These are phyloP conservation scores for Chaetura pelagica DNA, from an alignment of 2,113 vertebrate species.

Conservation along the genomic window DNA sequence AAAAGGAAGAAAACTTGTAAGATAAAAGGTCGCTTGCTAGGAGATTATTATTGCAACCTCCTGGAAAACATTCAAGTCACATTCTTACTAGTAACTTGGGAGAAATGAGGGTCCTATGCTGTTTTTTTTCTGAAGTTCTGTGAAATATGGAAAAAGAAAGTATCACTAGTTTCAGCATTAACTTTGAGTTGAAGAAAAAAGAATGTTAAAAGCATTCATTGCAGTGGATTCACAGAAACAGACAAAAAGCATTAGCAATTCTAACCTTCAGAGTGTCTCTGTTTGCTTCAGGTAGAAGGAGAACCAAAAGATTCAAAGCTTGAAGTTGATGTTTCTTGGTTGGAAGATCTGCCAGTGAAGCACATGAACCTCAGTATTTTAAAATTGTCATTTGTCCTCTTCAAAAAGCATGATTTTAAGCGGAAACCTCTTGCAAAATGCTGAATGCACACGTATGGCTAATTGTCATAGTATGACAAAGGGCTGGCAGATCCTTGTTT, in stretches of 20 bases:
- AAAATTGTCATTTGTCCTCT: background rate
- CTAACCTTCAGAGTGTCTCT: constrained; percentile 93
- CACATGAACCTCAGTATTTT: constrained; percentile 8
- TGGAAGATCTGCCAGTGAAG: constrained; percentile 85
- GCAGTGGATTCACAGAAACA: background rate
- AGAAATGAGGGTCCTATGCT: background rate
- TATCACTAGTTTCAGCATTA: background rate
- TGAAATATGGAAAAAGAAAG: background rate
- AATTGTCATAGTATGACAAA: background rate
- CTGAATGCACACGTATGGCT: background rate
- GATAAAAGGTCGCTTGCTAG: background rate
- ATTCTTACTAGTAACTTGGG: constrained; percentile 15
- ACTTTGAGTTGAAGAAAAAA: background rate
- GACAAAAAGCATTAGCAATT: background rate
- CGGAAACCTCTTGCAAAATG: background rate
- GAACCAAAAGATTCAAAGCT: constrained; percentile 93
- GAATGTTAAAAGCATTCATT: background rate
- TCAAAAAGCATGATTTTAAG: background rate
- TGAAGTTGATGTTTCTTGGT: constrained; percentile 91
- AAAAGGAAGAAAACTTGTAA: background rate
- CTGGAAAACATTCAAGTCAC: constrained; percentile 5
- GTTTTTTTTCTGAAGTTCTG: background rate
- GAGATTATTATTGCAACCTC: background rate
- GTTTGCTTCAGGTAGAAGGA: constrained; percentile 90
- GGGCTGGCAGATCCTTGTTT: background rate